phyloP scores from a whole-genome alignment of 2,888 invertebrate species.

The Bellardia pandia region DNA sequence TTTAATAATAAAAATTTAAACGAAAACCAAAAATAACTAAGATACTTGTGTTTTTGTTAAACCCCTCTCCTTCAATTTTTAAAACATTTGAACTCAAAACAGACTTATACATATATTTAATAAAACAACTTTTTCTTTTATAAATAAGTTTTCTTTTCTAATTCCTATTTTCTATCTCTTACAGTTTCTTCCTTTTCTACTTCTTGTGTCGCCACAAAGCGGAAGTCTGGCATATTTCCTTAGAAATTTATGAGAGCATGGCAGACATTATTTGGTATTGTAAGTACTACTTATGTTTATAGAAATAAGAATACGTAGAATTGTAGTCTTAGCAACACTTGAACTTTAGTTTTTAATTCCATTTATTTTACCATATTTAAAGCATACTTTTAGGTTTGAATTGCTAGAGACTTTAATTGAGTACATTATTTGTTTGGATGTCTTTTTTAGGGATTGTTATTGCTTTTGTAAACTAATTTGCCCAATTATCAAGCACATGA shows the following conservation, averaged over 20 bases:
- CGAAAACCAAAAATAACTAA: background rate
- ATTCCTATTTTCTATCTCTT: conserved; percentile 30
- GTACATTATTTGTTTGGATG: too few relatives aligned
- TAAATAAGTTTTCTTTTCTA: background rate
- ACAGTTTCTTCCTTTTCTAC: background rate
- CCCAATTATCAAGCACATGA: too few relatives aligned
- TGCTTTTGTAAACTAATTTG: too few relatives aligned
- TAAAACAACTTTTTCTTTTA: background rate
- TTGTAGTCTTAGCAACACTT: conserved; percentile 14
- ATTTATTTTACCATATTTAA: background rate
- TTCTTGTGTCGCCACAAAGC: conserved; percentile 53
- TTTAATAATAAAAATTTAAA: background rate
- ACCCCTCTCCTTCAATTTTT: background rate
- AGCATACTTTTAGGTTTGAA: conserved; percentile 22
- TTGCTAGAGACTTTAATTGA: background rate
- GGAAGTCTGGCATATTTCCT: conserved; percentile 73
- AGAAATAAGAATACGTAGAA: background rate
- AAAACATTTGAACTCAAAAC: background rate
- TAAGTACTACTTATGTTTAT: background rate
- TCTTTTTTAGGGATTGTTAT: too few relatives aligned
- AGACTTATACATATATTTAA: background rate
- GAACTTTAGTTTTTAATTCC: background rate
- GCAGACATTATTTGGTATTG: conserved; percentile 58
- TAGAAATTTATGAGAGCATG: conserved; percentile 61
- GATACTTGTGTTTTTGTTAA: background rate